Percentiles rank a stretch among this genome's conserved stretches.
phyloP scores from a whole-genome alignment of 2,888 invertebrate genomes.

The Chymomyza caudatula region DNA sequence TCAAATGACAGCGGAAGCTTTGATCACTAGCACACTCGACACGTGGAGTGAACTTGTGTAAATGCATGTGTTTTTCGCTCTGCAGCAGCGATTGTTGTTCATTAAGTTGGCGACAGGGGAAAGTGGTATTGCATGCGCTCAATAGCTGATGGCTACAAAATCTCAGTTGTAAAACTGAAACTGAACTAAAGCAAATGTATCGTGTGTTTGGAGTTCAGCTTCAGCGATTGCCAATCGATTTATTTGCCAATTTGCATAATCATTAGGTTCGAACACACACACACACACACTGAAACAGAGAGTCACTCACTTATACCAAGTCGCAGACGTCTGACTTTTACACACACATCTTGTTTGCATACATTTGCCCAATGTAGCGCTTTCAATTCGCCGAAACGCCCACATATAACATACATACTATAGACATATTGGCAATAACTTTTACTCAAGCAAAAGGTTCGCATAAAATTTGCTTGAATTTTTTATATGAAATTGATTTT shows the following conservation, averaged over 20 bases:
- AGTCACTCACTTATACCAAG: not conserved
- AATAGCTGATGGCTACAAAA: not conserved
- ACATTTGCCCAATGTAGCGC: constrained; percentile 20
- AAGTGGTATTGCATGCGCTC: not conserved
- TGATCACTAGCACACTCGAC: no score
- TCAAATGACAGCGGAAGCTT: no score
- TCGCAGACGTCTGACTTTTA: constrained; percentile 19
- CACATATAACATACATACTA: constrained; percentile 5
- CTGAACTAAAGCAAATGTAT: constrained; percentile 23
- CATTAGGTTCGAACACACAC: constrained; percentile 52
- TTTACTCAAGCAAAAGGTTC: constrained; percentile 58
- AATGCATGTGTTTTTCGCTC: no score
- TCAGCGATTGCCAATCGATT: constrained; percentile 60
- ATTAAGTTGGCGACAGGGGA: no score
- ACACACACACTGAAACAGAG: not conserved
- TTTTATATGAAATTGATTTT: constrained; percentile 68
- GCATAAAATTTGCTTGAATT: constrained; percentile 64
- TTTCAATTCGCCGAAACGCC: constrained; percentile 1
- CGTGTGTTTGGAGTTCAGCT: constrained; percentile 5
- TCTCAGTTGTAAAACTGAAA: not conserved
- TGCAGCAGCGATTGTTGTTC: no score
- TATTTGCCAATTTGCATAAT: constrained; percentile 68
- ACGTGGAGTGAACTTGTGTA: no score
- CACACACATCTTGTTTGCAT: constrained; percentile 44
- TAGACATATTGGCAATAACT: constrained; percentile 54